phyloP scores from a whole-genome alignment of 2,888 invertebrate genomes.

The Mystacides longicornis region DNA sequence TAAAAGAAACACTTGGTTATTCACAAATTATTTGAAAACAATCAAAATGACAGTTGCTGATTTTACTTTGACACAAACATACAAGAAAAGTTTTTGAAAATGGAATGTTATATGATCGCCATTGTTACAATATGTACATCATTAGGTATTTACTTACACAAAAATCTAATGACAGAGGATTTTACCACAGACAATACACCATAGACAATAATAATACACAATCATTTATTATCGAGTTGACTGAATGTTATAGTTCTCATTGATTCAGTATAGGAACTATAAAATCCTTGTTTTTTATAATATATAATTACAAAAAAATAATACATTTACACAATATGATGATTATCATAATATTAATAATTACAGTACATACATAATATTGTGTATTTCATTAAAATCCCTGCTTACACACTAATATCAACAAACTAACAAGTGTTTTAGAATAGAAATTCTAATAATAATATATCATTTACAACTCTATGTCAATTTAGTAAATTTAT shows the following conservation, averaged over 20 bases:
- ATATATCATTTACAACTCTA: background rate
- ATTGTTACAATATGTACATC: too few species aligned
- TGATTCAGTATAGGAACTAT: conserved; percentile 42
- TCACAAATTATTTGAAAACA: too few species aligned
- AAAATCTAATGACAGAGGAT: too few species aligned
- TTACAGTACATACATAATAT: background rate
- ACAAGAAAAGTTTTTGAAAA: too few species aligned
- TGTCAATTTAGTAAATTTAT: background rate
- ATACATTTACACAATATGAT: background rate
- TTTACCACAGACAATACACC: too few species aligned
- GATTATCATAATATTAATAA: background rate
- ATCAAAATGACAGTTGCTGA: too few species aligned
- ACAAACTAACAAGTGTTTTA: conserved; percentile 23
- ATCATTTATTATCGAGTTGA: too few species aligned
- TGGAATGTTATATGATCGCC: too few species aligned
- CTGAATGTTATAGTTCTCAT: conserved; percentile 13
- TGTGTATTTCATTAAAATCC: background rate
- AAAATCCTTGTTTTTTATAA: conserved; percentile 34
- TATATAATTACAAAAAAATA: conserved; percentile 23
- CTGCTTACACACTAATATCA: conserved; percentile 23
- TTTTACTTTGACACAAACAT: too few species aligned
- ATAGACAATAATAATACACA: too few species aligned
- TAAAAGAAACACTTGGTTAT: too few species aligned
- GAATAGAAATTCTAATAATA: conserved; percentile 20
- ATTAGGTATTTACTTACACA: too few species aligned